Base-by-base conservation (phyloP, 2,797 vertebrate genomes). In the Scarus forsteni region DNA sequence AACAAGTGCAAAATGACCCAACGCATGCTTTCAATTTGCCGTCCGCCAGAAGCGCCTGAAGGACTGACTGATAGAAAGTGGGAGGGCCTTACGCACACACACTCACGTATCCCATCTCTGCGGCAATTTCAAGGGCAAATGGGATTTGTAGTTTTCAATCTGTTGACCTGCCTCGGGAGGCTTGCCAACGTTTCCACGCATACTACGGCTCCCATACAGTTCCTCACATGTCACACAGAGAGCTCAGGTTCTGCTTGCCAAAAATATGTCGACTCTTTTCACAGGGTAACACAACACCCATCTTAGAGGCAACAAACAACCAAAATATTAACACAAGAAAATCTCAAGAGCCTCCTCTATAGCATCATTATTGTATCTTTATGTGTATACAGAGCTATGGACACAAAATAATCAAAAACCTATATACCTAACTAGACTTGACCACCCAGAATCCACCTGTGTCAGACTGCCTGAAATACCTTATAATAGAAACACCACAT, bases 81-180 rank as follows among this genome's bases (percentile, higher is more conserved):
- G 85, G 85, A 78, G 73, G 81, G 69, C 50, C 56, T 70, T 19
- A n/a, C 13, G 27, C 46, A 19, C 51, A 53, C 14, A 19, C 51
- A 53, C 34, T 53, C 66, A 58, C 61, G 18, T 12, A 36, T 46
- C 10, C 34, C 5, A 68, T 79, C 69, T 57, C 80, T 83, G 84
- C 87, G 77, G 81, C 75, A 70, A 8, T 81, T 85, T 81, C 75
- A 81, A 61, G 79, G 79, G n/a, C 64, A 71, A 66, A 79, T 86
- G 83, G 77, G 79, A 91, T 67, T 75, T 89, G 86, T 88, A 88
- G 81, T 91, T 87, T 75, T 68, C 48, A 45, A 38, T 66, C 60
- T 6, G 34, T 35, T 66, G 38, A 62, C 44, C 34, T 62, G 16
- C 43, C 42, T 10, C 6, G 8, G 59, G 36, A 53, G n/a, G 48